These are phyloP conservation scores for Bradypodion pumilum DNA, from an alignment of 2,797 vertebrate genomes.

Conservation along the genomic window DNA sequence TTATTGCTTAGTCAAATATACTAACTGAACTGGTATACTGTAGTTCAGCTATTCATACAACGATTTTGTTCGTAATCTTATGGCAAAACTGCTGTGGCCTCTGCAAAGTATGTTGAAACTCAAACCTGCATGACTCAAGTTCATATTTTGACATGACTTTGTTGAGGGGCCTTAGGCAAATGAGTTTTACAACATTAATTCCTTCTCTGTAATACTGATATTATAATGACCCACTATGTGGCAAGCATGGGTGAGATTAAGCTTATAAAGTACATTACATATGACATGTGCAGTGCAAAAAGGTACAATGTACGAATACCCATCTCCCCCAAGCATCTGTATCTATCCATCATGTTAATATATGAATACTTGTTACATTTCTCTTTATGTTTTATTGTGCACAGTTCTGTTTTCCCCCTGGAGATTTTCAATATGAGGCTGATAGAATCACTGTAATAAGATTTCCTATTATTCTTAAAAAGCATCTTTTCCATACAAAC, in stretches of 20 bases:
- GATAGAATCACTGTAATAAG: slow-evolving; percentile 53
- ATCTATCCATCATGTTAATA: background rate
- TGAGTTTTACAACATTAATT: background rate
- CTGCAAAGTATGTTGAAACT: background rate
- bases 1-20: background rate
- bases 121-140: background rate
- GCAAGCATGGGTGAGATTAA: slow-evolving; percentile 13
- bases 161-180: background rate
- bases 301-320: background rate
- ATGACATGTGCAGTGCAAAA: background rate
- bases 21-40: background rate
- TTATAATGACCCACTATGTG: background rate
- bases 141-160: background rate
- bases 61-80: background rate
- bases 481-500: slow-evolving; percentile 40
- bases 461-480: slow-evolving; percentile 51
- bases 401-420: slow-evolving; percentile 38
- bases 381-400: background rate
- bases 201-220: background rate
- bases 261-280: slow-evolving; percentile 7
- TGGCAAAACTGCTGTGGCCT: background rate
- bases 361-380: background rate
- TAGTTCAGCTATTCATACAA: background rate
- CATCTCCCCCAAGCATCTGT: background rate
- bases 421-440: slow-evolving; percentile 49